Evolutionary conservation across 1,140 invertebrate genomes (phyloP).

Genomic region (Drosophila suzukii): DNA sequence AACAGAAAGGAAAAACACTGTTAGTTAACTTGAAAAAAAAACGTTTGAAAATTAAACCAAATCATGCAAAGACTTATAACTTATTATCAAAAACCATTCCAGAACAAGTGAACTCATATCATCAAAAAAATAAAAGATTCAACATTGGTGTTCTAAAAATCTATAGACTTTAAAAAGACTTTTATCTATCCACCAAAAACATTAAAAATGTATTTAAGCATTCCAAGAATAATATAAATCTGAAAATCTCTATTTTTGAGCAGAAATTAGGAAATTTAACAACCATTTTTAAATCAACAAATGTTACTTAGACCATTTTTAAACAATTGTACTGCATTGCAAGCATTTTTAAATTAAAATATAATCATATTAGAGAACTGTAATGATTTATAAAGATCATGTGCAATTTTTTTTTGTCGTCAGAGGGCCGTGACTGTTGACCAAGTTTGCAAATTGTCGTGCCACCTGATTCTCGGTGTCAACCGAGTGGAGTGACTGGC

Average conservation of each 20-base stretch:
- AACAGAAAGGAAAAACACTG: slow-evolving; percentile 2
- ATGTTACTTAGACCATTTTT: too few relatives aligned
- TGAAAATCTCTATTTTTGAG: too few relatives aligned
- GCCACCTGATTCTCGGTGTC: slow-evolving; percentile 13
- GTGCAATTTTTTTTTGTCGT: slow-evolving; percentile 27
- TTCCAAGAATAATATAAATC: too few relatives aligned
- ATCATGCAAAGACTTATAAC: not conserved
- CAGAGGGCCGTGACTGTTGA: slow-evolving; percentile 32
- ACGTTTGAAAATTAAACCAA: not conserved
- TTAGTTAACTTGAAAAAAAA: not conserved
- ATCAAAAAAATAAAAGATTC: not conserved
- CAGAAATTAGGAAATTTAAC: too few relatives aligned
- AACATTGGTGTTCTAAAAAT: not conserved
- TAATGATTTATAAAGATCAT: slow-evolving; percentile 18
- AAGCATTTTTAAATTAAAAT: too few relatives aligned
- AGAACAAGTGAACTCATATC: not conserved
- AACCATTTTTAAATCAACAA: too few relatives aligned
- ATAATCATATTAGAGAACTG: too few relatives aligned
- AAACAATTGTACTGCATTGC: too few relatives aligned
- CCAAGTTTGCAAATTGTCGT: slow-evolving; percentile 18
- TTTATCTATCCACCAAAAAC: too few relatives aligned
- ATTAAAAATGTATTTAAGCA: too few relatives aligned
- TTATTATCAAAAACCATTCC: not conserved
- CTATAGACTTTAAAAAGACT: too few relatives aligned
- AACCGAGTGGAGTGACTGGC: slow-evolving; percentile 57